Evolutionary conservation across 1,140 invertebrate genomes (phyloP).

Genomic region (Drosophila rhopaloa): DNA sequence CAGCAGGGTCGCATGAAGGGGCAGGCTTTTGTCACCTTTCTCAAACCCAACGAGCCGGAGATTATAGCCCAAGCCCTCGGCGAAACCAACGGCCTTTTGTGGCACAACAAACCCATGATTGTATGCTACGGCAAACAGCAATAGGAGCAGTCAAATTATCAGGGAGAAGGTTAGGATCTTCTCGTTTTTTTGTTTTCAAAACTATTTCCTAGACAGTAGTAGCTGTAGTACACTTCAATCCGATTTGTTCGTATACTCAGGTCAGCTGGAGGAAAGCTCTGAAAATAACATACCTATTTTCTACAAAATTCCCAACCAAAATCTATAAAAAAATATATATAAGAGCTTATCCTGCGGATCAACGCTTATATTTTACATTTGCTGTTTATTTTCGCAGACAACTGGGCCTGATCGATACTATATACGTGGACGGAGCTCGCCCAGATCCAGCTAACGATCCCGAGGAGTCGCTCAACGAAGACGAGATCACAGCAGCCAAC

Average conservation of each 20-base stretch:
- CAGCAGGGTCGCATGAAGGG: conserved; percentile 98
- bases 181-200: neutral
- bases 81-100: conserved; percentile 96
- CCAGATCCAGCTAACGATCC: conserved; percentile 55
- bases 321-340: neutral
- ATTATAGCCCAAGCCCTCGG: conserved; percentile 90
- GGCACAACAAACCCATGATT: conserved; percentile 86
- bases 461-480: conserved; percentile 55
- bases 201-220: conserved; percentile 15
- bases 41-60: conserved; percentile 40
- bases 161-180: conserved; percentile 12
- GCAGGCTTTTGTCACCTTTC: conserved; percentile 92
- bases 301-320: conserved; percentile 34
- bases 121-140: conserved; percentile 90
- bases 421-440: conserved; percentile 74
- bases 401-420: conserved; percentile 83
- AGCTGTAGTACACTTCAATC: conserved; percentile 14
- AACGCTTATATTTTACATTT: conserved; percentile 3
- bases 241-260: conserved; percentile 8
- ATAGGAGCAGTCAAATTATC: neutral
- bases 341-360: neutral
- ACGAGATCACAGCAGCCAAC: conserved; percentile 44
- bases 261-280: conserved; percentile 10
- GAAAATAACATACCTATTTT: conserved; percentile 43
- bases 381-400: conserved; percentile 64